A percentile compares a stretch with the other conserved stretches of the same genome.
Evolutionary conservation across 2,113 vertebrate species (phyloP).

Genomic region (Antechinus stuartii): DNA sequence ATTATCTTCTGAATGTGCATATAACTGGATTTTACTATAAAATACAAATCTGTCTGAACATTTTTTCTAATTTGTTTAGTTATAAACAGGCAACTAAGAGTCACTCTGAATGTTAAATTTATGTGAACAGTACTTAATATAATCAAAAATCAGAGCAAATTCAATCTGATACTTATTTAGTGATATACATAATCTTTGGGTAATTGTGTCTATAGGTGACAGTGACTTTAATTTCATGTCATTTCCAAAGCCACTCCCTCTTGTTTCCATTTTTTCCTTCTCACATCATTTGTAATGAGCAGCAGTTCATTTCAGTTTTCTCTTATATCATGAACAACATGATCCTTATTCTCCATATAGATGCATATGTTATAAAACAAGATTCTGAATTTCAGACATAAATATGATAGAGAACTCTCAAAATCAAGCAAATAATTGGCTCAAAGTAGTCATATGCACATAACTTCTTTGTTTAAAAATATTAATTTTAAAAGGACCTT

Average conservation of each 20-base stretch:
- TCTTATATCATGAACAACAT: not conserved
- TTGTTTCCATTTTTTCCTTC: not conserved
- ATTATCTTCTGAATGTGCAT: not conserved
- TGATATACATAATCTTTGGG: not conserved
- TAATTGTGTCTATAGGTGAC: not conserved
- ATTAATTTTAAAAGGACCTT: not conserved
- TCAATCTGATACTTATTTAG: not conserved
- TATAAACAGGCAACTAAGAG: not conserved
- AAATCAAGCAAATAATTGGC: not conserved
- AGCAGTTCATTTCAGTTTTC: not conserved
- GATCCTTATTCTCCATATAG: not conserved
- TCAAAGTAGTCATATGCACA: not conserved
- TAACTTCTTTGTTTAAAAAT: not conserved
- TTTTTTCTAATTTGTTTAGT: not conserved
- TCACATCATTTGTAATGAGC: not conserved
- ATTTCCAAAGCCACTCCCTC: not conserved
- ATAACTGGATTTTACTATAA: not conserved
- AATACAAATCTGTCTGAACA: not conserved
- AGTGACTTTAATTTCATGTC: not conserved
- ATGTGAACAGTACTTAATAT: not conserved
- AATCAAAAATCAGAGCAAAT: not conserved
- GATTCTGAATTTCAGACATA: not conserved
- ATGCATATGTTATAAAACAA: not conserved
- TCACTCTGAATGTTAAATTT: not conserved
- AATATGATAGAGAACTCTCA: not conserved